These are phyloP conservation scores for Orchestes rusci DNA, from an alignment of 2,888 invertebrate species.

Conservation along the genomic window DNA sequence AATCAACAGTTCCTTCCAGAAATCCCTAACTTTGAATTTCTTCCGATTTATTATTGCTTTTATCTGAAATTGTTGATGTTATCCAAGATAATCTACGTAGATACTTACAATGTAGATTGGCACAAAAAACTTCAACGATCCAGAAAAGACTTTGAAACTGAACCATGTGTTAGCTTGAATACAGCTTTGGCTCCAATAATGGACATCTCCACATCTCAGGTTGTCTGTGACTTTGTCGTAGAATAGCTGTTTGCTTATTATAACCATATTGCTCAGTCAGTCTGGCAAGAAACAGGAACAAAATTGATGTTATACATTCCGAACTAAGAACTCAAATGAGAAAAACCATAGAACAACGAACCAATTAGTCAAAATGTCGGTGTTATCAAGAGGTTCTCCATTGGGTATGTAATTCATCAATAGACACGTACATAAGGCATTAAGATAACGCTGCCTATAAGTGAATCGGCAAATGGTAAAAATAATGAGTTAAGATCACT, in stretches of 20 bases:
- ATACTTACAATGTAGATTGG: conserved; percentile 33
- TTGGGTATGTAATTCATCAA: too few relatives aligned
- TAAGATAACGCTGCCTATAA: too few relatives aligned
- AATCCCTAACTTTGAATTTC: conserved; percentile 44
- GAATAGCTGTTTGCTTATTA: conserved; percentile 33
- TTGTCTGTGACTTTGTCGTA: conserved; percentile 22
- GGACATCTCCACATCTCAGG: conserved; percentile 27
- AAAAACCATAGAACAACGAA: too few relatives aligned
- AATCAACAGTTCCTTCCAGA: conserved; percentile 46
- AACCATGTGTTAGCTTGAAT: conserved; percentile 16
- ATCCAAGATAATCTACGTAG: not conserved
- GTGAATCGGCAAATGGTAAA: too few relatives aligned
- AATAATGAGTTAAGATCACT: too few relatives aligned
- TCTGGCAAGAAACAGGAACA: too few relatives aligned
- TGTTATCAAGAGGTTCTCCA: too few relatives aligned
- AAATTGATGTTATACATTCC: too few relatives aligned
- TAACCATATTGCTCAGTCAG: conserved; percentile 28
- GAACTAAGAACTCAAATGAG: too few relatives aligned
- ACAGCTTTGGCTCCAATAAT: conserved; percentile 29
- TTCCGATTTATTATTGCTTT: conserved; percentile 51
- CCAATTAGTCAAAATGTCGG: too few relatives aligned
- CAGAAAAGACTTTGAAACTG: conserved; percentile 20
- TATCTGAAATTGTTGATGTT: conserved; percentile 42
- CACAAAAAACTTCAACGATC: conserved; percentile 32
- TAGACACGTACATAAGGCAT: too few relatives aligned